A percentile compares a stretch with the other conserved stretches of the same genome.
phyloP scores from a whole-genome alignment of 1,140 invertebrate species.

The Cydia pomonella region DNA sequence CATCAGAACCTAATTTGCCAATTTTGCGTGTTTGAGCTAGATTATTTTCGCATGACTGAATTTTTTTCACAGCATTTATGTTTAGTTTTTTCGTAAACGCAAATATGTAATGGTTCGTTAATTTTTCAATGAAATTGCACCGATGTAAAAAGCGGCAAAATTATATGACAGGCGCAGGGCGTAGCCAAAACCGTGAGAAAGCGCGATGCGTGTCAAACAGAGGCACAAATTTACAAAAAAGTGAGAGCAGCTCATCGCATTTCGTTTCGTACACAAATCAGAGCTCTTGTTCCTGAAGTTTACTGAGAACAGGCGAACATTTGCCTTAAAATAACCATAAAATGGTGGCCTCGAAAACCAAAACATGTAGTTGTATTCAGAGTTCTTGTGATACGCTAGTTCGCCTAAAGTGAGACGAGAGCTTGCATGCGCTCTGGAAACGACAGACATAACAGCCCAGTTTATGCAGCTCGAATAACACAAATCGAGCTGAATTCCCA shows the following conservation, averaged over 20 bases:
- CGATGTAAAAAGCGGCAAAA: constrained; percentile 9
- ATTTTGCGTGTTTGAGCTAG: too few relatives aligned
- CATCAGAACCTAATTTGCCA: too few relatives aligned
- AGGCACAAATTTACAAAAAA: constrained; percentile 28
- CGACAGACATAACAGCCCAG: background rate
- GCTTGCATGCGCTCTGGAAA: background rate
- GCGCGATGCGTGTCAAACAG: constrained; percentile 15
- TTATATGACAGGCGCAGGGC: constrained; percentile 26
- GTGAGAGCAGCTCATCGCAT: constrained; percentile 25
- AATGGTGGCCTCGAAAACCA: background rate
- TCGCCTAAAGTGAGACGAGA: background rate
- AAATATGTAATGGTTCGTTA: constrained; percentile 16
- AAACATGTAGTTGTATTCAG: background rate
- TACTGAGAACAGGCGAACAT: background rate
- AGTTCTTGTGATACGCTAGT: background rate
- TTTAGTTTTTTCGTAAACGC: constrained; percentile 1
- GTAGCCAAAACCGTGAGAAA: constrained; percentile 31
- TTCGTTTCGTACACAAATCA: constrained; percentile 21
- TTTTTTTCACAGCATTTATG: background rate
- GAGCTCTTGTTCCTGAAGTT: background rate
- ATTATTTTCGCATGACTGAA: background rate
- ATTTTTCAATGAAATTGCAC: constrained; percentile 25
- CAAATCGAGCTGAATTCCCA: constrained; percentile 17
- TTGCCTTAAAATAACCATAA: background rate
- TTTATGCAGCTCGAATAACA: background rate